These are phyloP conservation scores for Cheilosia vernalis DNA, from an alignment of 2,888 invertebrate species.

Conservation along the genomic window DNA sequence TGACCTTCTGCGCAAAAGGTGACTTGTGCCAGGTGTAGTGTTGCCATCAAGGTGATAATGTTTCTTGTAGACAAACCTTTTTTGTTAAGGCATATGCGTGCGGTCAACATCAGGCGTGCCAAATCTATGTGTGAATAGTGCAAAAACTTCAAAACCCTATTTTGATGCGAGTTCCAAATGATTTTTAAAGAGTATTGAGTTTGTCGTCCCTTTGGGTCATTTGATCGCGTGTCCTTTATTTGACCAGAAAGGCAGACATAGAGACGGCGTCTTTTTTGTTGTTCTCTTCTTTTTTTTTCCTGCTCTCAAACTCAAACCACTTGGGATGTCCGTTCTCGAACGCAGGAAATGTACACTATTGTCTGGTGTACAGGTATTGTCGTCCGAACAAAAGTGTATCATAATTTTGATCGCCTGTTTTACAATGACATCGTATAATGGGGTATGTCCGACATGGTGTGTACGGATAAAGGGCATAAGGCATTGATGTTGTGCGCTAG, in stretches of 20 bases:
- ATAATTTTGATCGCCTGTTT: constrained; percentile 67
- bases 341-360: constrained; percentile 73
- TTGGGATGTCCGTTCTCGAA: constrained; percentile 60
- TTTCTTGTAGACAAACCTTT: constrained; percentile 65
- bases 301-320: constrained; percentile 53
- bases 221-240: constrained; percentile 73
- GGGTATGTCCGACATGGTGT: constrained; percentile 36
- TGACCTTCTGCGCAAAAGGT: constrained; percentile 48
- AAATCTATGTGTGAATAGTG: constrained; percentile 43
- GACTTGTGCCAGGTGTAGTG: constrained; percentile 57
- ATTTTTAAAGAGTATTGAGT: constrained; percentile 57
- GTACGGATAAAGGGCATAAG: constrained; percentile 7
- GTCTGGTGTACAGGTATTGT: constrained; percentile 61
- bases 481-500: constrained; percentile 42
- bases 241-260: constrained; percentile 39
- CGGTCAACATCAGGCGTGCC: constrained; percentile 34
- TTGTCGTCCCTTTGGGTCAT: constrained; percentile 34
- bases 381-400: constrained; percentile 66
- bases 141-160: constrained; percentile 28
- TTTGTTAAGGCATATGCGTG: constrained; percentile 24
- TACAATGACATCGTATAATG: constrained; percentile 30
- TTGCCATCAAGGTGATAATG: constrained; percentile 60
- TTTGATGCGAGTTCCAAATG: constrained; percentile 70
- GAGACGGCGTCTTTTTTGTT: constrained; percentile 54
- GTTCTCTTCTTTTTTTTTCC: background rate